Evolutionary conservation across 2,888 invertebrate genomes (phyloP).

Genomic region (Pterostichus madidus): DNA sequence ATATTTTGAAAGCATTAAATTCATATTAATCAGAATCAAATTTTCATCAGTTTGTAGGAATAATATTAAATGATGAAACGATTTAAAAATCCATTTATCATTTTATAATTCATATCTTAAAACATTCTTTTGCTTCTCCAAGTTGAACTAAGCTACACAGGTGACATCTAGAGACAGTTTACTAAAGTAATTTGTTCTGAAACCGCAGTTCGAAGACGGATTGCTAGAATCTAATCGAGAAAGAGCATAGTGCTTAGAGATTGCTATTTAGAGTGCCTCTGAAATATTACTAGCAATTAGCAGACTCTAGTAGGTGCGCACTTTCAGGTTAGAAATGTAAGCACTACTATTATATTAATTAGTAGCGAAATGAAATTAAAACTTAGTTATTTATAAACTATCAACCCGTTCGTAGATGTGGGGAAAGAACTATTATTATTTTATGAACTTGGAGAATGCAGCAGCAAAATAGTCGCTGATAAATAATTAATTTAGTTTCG

Average conservation of each 20-base stretch:
- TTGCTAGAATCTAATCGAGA: constrained; percentile 6
- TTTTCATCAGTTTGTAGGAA: not conserved
- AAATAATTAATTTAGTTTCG: no score
- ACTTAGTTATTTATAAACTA: constrained; percentile 9
- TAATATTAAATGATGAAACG: constrained; percentile 20
- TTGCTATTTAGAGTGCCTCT: constrained; percentile 17
- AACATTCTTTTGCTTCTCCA: not conserved
- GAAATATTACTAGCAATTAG: constrained; percentile 38
- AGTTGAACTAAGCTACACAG: not conserved
- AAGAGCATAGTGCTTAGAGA: constrained; percentile 2
- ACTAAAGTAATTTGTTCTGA: not conserved
- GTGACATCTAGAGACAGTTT: constrained; percentile 7
- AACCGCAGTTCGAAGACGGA: constrained; percentile 14
- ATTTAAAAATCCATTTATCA: constrained; percentile 10
- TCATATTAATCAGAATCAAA: constrained; percentile 9
- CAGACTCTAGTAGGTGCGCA: not conserved
- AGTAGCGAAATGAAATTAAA: constrained; percentile 5
- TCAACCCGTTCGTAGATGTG: not conserved
- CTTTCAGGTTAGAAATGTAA: constrained; percentile 3
- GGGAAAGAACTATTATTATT: not conserved
- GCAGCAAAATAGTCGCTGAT: no score
- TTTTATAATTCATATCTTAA: constrained; percentile 5
- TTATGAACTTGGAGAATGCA: no score
- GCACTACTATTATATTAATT: constrained; percentile 19
- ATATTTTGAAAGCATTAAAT: constrained; percentile 3